phyloP scores from a whole-genome alignment of 1,140 invertebrate genomes.

The Octopus sinensis region DNA sequence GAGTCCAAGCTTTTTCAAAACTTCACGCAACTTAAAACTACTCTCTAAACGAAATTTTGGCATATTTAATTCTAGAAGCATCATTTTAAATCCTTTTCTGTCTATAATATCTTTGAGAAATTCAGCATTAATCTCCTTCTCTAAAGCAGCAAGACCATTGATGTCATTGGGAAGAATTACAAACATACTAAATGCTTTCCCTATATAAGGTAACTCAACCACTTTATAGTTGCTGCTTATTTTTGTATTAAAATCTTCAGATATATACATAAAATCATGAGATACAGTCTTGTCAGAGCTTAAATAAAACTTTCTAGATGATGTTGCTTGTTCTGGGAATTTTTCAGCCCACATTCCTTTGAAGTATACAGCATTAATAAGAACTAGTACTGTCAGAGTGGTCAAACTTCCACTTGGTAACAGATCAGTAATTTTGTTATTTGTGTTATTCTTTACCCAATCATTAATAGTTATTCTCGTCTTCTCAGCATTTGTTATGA shows the following conservation, averaged over 20 bases:
- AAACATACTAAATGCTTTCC: slow-evolving; percentile 79
- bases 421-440: slow-evolving; percentile 66
- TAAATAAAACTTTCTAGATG: slow-evolving; percentile 68
- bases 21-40: slow-evolving; percentile 30
- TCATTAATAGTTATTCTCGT: slow-evolving; percentile 62
- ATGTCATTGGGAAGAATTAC: slow-evolving; percentile 43
- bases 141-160: slow-evolving; percentile 47
- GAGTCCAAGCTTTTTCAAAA: slow-evolving; percentile 53
- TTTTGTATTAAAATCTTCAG: no score
- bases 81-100: neutral
- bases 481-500: slow-evolving; percentile 18
- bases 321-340: slow-evolving; percentile 63
- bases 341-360: no score
- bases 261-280: no score
- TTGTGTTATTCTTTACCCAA: slow-evolving; percentile 69
- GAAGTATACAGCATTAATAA: no score
- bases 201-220: slow-evolving; percentile 74
- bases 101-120: slow-evolving; percentile 22
- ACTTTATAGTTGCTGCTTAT: slow-evolving; percentile 61
- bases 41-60: slow-evolving; percentile 49
- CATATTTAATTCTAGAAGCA: slow-evolving; percentile 37
- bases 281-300: no score
- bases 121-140: slow-evolving; percentile 26
- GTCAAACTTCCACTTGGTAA: slow-evolving; percentile 57
- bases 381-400: no score